Conservation (phyloP, 2,113 vertebrate genomes). For the Peromyscus maniculatus region DNA sequence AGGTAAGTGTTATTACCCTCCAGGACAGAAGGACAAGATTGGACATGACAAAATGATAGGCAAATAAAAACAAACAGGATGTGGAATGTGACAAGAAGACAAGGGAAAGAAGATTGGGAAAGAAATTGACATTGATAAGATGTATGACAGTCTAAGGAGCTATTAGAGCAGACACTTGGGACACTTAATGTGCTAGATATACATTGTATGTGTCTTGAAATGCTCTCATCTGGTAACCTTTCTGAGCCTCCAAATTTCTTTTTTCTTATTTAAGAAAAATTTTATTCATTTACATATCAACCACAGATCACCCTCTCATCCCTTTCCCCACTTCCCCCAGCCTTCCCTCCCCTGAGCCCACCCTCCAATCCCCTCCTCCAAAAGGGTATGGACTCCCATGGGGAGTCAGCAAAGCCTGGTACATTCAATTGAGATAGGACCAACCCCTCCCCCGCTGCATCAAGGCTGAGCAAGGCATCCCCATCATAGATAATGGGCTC, state of each 20-base stretch:
- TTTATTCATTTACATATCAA: no score
- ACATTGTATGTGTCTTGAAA: neutral
- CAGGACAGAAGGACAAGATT: neutral
- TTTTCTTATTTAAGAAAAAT: no score
- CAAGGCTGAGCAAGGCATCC: no score
- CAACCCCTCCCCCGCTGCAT: no score
- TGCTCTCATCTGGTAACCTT: neutral
- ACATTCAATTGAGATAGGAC: no score
- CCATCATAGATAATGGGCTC: no score
- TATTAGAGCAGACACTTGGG: neutral
- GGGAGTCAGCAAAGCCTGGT: no score
- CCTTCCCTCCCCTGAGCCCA: no score
- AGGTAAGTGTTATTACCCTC: neutral
- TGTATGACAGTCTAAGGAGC: neutral
- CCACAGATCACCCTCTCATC: no score
- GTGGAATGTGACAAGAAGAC: neutral
- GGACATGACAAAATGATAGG: neutral
- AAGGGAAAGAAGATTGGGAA: neutral
- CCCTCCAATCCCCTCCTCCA: no score
- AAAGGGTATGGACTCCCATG: no score
- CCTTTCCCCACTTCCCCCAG: no score
- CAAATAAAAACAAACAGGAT: neutral
- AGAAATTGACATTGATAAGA: neutral
- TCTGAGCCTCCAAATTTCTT: neutral
- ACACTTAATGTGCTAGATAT: neutral